Base-by-base conservation (phyloP, 2,113 vertebrate genomes). In the Gnathonemus longibarbis region DNA sequence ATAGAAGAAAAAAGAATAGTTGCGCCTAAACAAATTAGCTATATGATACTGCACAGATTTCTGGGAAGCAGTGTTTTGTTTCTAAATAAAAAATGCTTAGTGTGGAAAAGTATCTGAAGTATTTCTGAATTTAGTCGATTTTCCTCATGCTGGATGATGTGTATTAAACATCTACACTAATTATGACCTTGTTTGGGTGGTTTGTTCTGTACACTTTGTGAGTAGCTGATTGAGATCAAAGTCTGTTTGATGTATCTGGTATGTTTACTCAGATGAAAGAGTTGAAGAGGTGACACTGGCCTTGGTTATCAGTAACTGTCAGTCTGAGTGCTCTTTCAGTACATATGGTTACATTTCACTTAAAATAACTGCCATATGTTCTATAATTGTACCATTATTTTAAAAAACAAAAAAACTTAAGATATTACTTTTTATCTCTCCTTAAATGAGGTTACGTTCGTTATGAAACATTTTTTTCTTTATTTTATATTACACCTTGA, bases 231-330 rank as follows among this genome's bases (percentile, higher is more conserved):
- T 91, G 92, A 93, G 95, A 94, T 95, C 95, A 96, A 96, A 96
- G 95, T 95, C 94, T 95, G 91, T 95, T 95, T 95, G 94, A 91
- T 93, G 89, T 93, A 90, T 91, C 92, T 89, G 53, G 85, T 80
- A 90, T 96, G 94, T 96, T 96, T 96, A 92, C 94, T 92, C 93
- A 95, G 96, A 95, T 96, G 93, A 96, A 96, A 95, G 91, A 91
- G 93, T 91, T 90, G 49, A 89, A 88, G 8, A 92, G 91, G 91
- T 90, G 84, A 90, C 90, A 89, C 88, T 93, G 88, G 89, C 91
- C 89, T 92, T 56, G 84, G 90, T 95, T 94, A 95, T 95, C 93
- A 91, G 91, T 88, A 91, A 90, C 88, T 93, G 93, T 91, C 83
- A 92, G 89, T 39, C 89, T 83, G 90, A 88, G 52, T 56, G 49